Conservation (phyloP, 2,797 vertebrate genomes). For the Podarcis siculus region DNA sequence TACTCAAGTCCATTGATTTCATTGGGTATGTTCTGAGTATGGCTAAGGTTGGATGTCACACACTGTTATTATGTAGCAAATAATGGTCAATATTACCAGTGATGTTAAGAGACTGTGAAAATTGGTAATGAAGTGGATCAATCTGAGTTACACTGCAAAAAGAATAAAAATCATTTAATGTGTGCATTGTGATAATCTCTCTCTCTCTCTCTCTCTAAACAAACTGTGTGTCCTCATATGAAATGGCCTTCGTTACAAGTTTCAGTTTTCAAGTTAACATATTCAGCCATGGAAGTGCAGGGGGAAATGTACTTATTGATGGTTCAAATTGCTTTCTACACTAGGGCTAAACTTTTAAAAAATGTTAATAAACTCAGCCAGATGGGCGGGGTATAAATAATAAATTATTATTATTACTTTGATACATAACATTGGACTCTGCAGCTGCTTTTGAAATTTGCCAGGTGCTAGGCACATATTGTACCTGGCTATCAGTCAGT, state of each 20-base stretch:
- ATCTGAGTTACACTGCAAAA: not conserved
- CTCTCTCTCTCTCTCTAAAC: too few species aligned
- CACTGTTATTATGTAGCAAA: not conserved
- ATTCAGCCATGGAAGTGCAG: not conserved
- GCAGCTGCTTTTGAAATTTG: too few species aligned
- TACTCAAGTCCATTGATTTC: too few species aligned
- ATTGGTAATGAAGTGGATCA: not conserved
- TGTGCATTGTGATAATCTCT: not conserved
- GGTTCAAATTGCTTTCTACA: rapidly evolving
- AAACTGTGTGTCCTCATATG: not conserved
- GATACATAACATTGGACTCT: too few species aligned
- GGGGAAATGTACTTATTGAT: not conserved
- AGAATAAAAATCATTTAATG: not conserved
- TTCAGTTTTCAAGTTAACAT: too few species aligned
- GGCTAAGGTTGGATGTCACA: too few species aligned
- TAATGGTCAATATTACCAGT: not conserved
- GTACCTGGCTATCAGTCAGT: too few species aligned
- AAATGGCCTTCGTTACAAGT: not conserved
- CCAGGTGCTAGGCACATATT: too few species aligned
- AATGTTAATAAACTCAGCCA: too few species aligned
- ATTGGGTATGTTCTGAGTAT: too few species aligned
- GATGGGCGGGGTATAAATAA: too few species aligned
- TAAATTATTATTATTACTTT: too few species aligned
- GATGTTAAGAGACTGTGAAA: not conserved
- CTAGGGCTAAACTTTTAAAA: not conserved